These are phyloP conservation scores for Luehdorfia chinensis DNA, from an alignment of 1,140 invertebrate genomes.

Conservation along the genomic window DNA sequence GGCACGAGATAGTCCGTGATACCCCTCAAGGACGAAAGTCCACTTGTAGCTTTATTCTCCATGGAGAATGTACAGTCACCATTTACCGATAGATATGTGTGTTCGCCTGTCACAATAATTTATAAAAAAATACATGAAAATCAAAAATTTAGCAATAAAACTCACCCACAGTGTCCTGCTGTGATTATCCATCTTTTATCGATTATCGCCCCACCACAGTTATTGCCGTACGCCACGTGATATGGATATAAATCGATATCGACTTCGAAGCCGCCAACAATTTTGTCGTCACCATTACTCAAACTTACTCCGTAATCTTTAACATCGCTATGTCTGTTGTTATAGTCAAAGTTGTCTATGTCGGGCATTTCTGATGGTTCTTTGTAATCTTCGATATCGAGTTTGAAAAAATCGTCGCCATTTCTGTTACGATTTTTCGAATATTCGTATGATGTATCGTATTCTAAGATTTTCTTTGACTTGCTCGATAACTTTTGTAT, in stretches of 20 bases:
- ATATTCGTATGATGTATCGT: constrained; percentile 3
- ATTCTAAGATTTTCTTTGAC: constrained; percentile 17
- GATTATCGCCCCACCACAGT: constrained; percentile 64
- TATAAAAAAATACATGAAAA: too few species aligned
- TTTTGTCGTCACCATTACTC: constrained; percentile 42
- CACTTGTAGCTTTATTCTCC: too few species aligned
- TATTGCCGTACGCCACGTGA: constrained; percentile 55
- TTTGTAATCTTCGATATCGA: constrained; percentile 52
- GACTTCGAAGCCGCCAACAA: constrained; percentile 53
- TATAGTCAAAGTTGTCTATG: constrained; percentile 48
- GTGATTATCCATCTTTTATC: constrained; percentile 54
- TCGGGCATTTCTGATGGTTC: constrained; percentile 41
- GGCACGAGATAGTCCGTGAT: too few species aligned
- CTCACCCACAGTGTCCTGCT: constrained; percentile 66
- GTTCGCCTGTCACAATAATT: too few species aligned
- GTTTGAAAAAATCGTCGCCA: constrained; percentile 22
- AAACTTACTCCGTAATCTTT: constrained; percentile 12
- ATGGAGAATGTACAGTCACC: too few species aligned
- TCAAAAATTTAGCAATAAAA: too few species aligned
- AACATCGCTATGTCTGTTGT: constrained; percentile 17
- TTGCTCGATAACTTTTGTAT: constrained; percentile 30
- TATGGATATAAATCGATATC: constrained; percentile 66
- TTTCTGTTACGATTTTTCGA: constrained; percentile 21
- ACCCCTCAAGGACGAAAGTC: too few species aligned
- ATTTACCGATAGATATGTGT: too few species aligned